Conservation (phyloP, 2,113 vertebrate species). For the Nesoenas mayeri region DNA sequence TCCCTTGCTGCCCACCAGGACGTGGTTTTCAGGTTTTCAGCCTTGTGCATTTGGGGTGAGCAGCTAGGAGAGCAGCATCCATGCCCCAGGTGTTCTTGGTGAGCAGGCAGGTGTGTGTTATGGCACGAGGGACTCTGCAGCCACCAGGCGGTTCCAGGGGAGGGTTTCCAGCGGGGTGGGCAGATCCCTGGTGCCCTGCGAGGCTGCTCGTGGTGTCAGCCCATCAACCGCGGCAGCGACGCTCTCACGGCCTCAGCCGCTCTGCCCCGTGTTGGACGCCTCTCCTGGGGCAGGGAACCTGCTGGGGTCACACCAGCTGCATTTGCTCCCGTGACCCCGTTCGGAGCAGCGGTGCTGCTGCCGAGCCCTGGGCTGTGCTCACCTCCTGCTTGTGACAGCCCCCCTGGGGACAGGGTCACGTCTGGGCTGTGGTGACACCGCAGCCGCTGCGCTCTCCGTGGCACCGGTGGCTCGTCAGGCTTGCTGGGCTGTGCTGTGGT, state of each 20-base stretch:
- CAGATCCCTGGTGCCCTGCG: background rate
- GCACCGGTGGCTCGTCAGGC: accelerated
- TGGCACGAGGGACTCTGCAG: background rate
- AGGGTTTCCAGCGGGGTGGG: background rate
- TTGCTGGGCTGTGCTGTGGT: accelerated
- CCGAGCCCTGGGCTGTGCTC: background rate
- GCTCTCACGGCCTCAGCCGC: background rate
- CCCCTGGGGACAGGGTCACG: background rate
- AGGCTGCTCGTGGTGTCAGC: background rate
- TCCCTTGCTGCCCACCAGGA: accelerated
- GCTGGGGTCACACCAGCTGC: background rate
- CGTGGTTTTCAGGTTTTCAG: background rate
- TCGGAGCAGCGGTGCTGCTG: background rate
- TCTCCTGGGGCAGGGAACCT: background rate
- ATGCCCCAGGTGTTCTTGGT: background rate
- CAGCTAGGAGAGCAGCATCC: accelerated
- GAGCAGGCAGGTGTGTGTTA: background rate
- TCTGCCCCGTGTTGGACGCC: accelerated
- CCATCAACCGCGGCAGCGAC: background rate
- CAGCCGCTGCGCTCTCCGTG: background rate
- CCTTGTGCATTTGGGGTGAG: background rate
- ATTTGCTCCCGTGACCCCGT: background rate
- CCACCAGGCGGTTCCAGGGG: accelerated
- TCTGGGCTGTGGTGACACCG: background rate
- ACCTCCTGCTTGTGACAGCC: background rate